Percentiles rank a stretch among this genome's conserved stretches.
Evolutionary conservation across 2,113 vertebrate genomes (phyloP).

Genomic region (Scortum barcoo): DNA sequence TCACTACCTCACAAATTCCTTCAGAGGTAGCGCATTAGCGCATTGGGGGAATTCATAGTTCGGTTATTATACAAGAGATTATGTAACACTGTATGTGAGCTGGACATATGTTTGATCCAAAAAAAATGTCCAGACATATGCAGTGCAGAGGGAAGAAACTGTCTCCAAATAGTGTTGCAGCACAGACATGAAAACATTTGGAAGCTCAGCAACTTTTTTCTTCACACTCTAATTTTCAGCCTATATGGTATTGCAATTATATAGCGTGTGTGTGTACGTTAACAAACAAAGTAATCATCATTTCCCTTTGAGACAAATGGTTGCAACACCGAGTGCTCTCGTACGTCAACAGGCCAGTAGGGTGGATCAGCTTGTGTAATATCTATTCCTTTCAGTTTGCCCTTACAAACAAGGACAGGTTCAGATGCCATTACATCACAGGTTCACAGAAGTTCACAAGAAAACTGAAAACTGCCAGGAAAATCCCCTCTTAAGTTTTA

Average conservation of each 20-base stretch:
- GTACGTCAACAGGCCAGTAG: background rate
- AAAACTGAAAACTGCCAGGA: background rate
- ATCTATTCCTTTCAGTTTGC: background rate
- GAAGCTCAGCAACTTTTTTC: background rate
- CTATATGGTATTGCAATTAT: background rate
- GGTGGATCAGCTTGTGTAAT: background rate
- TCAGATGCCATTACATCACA: background rate
- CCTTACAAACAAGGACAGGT: constrained; percentile 14
- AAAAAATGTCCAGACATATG: background rate
- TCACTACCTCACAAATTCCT: constrained; percentile 44
- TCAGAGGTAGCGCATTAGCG: constrained; percentile 7
- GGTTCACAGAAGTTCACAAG: background rate
- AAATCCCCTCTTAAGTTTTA: background rate
- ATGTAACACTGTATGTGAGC: constrained; percentile 16
- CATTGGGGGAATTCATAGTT: constrained; percentile 10
- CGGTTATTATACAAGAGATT: constrained; percentile 41
- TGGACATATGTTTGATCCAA: background rate
- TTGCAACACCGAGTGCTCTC: too few relatives aligned
- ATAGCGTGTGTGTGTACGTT: background rate
- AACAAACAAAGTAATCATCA: background rate
- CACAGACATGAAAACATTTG: background rate
- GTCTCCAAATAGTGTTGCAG: background rate
- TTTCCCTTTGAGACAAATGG: background rate
- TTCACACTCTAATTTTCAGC: background rate
- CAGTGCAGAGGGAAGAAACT: background rate